phyloP scores from a whole-genome alignment of 1,140 invertebrate genomes.

The Drosophila nikananu region DNA sequence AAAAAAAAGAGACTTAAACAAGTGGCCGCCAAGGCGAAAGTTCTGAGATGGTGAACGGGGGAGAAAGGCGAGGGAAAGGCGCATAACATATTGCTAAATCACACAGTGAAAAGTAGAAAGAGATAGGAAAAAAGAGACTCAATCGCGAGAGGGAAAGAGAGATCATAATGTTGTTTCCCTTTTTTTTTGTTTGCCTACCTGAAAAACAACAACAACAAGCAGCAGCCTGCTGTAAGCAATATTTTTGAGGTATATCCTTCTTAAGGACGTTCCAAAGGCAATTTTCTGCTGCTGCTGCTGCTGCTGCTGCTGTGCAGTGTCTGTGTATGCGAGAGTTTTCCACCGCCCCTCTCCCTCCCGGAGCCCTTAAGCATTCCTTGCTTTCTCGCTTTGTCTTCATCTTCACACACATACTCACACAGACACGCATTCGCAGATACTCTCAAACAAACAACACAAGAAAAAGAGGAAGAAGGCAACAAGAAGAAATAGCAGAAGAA shows the following conservation, averaged over 20 bases:
- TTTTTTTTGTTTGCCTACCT: conserved; percentile 28
- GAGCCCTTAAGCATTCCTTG: conserved; percentile 37
- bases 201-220: conserved; percentile 31
- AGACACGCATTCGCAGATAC: conserved; percentile 1
- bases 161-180: conserved; percentile 11
- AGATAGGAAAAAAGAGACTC: not conserved
- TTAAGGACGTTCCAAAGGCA: conserved; percentile 85
- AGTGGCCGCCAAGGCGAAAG: conserved; percentile 41
- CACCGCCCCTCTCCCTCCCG: not conserved
- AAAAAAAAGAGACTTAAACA: conserved; percentile 28
- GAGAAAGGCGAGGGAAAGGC: conserved; percentile 8
- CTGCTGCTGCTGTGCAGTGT: conserved; percentile 28
- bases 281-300: conserved; percentile 47
- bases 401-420: conserved; percentile 15
- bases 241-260: conserved; percentile 81
- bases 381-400: conserved; percentile 31
- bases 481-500: conserved; percentile 6
- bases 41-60: conserved; percentile 6
- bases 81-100: conserved; percentile 62
- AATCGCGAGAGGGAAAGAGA: not conserved
- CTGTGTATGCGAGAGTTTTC: conserved; percentile 40
- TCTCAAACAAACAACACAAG: conserved; percentile 7
- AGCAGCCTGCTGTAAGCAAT: conserved; percentile 60
- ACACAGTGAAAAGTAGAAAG: not conserved
- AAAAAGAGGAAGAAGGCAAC: conserved; percentile 13